These are phyloP conservation scores for Reticulitermes speratus DNA, from an alignment of 1,140 invertebrate genomes.

Conservation along the genomic window DNA sequence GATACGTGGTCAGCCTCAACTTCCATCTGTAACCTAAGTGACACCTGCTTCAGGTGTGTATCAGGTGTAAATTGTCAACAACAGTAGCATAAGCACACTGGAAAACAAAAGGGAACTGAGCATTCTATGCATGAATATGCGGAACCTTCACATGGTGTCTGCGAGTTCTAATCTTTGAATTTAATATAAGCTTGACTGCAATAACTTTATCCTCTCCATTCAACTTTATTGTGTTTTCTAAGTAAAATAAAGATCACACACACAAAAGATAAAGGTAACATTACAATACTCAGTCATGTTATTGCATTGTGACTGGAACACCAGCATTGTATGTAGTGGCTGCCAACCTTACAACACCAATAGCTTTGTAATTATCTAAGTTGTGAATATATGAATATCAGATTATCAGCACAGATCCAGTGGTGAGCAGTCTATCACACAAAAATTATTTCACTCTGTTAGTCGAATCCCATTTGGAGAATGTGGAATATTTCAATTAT, in stretches of 20 bases:
- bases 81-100: no score
- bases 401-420: no score
- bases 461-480: neutral
- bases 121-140: no score
- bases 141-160: no score
- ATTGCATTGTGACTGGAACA: neutral
- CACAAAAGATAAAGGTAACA: neutral
- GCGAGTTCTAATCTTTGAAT: no score
- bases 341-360: neutral
- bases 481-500: no score
- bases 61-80: no score
- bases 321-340: neutral
- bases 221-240: neutral
- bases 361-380: neutral
- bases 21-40: no score
- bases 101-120: no score
- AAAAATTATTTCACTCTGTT: neutral
- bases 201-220: neutral
- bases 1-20: no score
- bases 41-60: no score
- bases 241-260: neutral
- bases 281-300: neutral
- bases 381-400: neutral
- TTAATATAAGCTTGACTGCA: slow-evolving; percentile 17
- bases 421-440: neutral